Evolutionary conservation across 2,113 vertebrate genomes (phyloP), one percentile per base, ranked within the genome.

Genomic region (Centropus unirufus): DNA sequence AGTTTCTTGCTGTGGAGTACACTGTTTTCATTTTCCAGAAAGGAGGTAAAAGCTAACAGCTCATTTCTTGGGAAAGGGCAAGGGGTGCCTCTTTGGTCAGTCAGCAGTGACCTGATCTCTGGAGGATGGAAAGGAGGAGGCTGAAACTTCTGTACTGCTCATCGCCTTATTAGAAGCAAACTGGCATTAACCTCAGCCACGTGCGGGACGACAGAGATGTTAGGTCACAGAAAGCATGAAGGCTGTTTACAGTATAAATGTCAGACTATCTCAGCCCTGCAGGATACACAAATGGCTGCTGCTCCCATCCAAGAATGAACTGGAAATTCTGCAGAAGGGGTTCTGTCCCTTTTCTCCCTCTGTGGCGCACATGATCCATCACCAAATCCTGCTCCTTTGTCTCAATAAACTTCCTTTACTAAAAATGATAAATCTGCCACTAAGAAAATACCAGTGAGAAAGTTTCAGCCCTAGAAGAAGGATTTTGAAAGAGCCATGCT

Each of bases 361-460:
- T 2, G 5, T 5, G 24, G 40, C 5, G 0, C 8, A 0, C 4
- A 2, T 5, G 8, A 57, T n/a, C 54, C 49, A 12, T 12, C 68
- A 52, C 8, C 85, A 74, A 70, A 64, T 26, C 39, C 63, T 21
- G 27, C 63, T 83, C 44, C 72, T 58, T 14, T 32, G n/a, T 59
- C 64, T 57, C 30, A 14, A 20, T 21, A 47, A 94, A 70, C 12
- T 29, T 46, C 27, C 26, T 55, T 63, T 9, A 16, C 47, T 40
- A 30, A 74, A 44, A 44, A 52, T 23, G 26, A 75, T 29, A 67
- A 27, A 54, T 70, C 26, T 80, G 49, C 66, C 44, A 61, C 40
- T 58, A 36, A 54, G 14, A 11, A 93, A 88, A 95, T 32, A 42
- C 21, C 72, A 70, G 9, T 23, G 59, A 51, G 63, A 69, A 84